Conservation (phyloP, 2,888 invertebrate genomes). For the Dolomedes plantarius region DNA sequence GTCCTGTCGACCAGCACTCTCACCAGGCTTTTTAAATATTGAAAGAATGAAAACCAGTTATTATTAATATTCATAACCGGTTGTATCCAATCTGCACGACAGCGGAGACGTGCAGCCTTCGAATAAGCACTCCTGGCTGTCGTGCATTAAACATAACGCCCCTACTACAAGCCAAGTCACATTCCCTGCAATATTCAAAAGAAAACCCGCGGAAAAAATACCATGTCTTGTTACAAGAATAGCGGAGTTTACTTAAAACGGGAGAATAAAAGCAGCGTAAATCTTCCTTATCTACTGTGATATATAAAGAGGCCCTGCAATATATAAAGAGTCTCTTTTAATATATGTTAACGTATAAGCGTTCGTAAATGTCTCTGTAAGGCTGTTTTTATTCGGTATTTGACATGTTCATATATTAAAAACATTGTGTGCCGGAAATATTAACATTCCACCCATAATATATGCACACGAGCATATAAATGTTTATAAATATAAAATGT, state of each 20-base stretch:
- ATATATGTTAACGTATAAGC: no score
- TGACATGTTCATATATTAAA: no score
- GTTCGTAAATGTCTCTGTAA: no score
- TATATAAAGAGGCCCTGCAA: no score
- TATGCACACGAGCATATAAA: no score
- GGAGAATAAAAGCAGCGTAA: no score
- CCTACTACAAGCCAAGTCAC: background rate
- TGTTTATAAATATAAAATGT: no score
- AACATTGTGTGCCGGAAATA: no score
- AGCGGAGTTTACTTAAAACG: background rate
- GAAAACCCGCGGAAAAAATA: background rate
- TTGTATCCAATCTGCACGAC: constrained; percentile 16
- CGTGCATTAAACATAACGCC: background rate
- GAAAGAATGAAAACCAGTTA: constrained; percentile 39
- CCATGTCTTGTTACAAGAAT: background rate
- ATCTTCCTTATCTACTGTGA: no score
- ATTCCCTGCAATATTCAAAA: background rate
- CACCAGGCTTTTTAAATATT: constrained; percentile 47
- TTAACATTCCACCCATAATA: no score
- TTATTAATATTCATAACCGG: constrained; percentile 55
- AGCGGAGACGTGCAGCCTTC: background rate
- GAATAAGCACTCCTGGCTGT: background rate
- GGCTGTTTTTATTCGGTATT: no score
- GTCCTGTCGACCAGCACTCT: background rate
- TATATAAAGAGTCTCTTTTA: no score